Evolutionary conservation across 1,140 invertebrate genomes (phyloP).

Genomic region (Drosophila miranda): DNA sequence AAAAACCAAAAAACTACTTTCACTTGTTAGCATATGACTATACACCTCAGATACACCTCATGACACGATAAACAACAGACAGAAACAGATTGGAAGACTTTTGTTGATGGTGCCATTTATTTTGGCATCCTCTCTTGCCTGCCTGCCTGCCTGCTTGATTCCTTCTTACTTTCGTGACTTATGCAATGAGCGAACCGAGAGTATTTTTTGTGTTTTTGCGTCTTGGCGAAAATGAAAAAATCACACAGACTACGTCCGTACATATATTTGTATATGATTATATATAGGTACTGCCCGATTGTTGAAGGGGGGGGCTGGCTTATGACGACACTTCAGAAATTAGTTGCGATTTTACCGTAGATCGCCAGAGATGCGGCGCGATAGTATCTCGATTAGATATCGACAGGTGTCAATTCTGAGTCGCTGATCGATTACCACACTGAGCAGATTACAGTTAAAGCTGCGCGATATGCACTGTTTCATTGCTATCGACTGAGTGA

Average conservation of each 20-base stretch:
- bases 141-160: slow-evolving; percentile 1
- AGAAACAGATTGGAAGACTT: slow-evolving; percentile 13
- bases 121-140: slow-evolving; percentile 35
- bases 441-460: too few species aligned
- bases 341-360: too few species aligned
- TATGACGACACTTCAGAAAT: too few species aligned
- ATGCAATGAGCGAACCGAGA: slow-evolving; percentile 51
- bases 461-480: too few species aligned
- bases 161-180: slow-evolving; percentile 58
- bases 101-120: slow-evolving; percentile 37
- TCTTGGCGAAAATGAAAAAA: slow-evolving; percentile 61
- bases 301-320: too few species aligned
- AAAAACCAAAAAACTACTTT: slow-evolving; percentile 48
- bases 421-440: too few species aligned
- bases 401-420: too few species aligned
- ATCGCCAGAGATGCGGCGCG: too few species aligned
- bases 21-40: slow-evolving; percentile 33
- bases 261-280: slow-evolving; percentile 1
- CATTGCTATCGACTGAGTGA: too few species aligned
- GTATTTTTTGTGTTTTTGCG: slow-evolving; percentile 66
- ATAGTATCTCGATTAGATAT: too few species aligned
- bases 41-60: slow-evolving; percentile 29
- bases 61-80: slow-evolving; percentile 33
- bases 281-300: too few species aligned
- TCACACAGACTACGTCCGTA: slow-evolving; percentile 22